Base-by-base conservation (phyloP, 2,797 vertebrate species). In the Smutsia gigantea region DNA sequence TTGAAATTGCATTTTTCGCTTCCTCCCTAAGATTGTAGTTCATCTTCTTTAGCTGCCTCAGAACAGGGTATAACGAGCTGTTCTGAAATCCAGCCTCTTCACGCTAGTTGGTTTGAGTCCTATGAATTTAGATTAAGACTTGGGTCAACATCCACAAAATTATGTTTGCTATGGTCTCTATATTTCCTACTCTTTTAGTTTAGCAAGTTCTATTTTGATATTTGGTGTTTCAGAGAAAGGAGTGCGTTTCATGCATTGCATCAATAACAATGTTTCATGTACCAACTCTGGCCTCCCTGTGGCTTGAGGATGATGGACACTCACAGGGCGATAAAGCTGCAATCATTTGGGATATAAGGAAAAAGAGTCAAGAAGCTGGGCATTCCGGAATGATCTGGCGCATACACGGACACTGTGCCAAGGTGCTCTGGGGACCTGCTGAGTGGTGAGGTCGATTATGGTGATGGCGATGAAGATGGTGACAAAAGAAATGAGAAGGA, bases 401-500 rank as follows among this genome's bases (percentile, higher is more conserved):
- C 7, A 18, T 13, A 12, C n/a, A 31, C 74, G 64, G 46, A 66
- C 4, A 39, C 57, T 61, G 3, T 19, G 6, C 3, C n/a, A n/a
- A 7, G 75, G 61, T 29, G 27, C 46, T 49, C 27, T 64, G 39
- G n/a, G 27, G 63, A 68, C 63, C 37, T 69, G 49, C 46, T 78
- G 53, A 87, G 23, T 42, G 5, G 34, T 42, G 64, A 53, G 39
- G 31, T 53, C 31, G 39, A 37, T 61, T 61, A 57, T 53, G 31
- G 79, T 34, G 37, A 64, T 21, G 12, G 27, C 39, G 4, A 19
- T 31, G 31, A 51, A n/a, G 18, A 95, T 78, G 29, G 31, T 59
- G 17, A 83, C 69, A 42, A 89, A 93, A 95, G 77, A 93, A 51
- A 64, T 78, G 12, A 90, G 31, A 93, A 93, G 59, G 34, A 59